phyloP scores from a whole-genome alignment of 2,888 invertebrate genomes.

The Temnothorax unifasciatus region DNA sequence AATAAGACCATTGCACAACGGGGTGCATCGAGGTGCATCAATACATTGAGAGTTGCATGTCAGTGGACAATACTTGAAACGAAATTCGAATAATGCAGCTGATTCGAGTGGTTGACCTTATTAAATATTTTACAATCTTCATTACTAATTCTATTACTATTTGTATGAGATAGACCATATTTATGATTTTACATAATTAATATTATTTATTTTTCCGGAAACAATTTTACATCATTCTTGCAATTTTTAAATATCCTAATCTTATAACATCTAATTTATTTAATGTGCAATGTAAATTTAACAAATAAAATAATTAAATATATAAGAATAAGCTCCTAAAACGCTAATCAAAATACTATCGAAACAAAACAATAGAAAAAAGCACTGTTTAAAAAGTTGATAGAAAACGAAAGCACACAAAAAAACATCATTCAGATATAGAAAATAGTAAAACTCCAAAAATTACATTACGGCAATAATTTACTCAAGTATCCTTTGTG shows the following conservation, averaged over 20 bases:
- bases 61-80: conserved; percentile 21
- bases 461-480: too few species aligned
- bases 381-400: too few species aligned
- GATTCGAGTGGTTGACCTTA: background rate
- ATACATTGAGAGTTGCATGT: conserved; percentile 1
- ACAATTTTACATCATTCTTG: background rate
- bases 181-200: background rate
- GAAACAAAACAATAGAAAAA: too few species aligned
- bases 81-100: background rate
- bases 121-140: background rate
- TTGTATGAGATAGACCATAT: background rate
- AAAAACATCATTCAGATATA: too few species aligned
- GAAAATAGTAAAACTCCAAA: too few species aligned
- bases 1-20: conserved; percentile 11
- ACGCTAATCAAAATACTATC: background rate
- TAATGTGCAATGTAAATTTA: background rate
- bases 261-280: too few species aligned
- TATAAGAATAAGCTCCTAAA: background rate
- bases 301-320: background rate
- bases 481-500: too few species aligned
- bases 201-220: background rate
- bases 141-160: background rate
- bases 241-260: background rate
- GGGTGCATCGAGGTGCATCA: conserved; percentile 1
- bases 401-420: too few species aligned